These are phyloP conservation scores for Pterocles orientalis DNA, from an alignment of 2,113 vertebrate genomes.

Conservation along the genomic window DNA sequence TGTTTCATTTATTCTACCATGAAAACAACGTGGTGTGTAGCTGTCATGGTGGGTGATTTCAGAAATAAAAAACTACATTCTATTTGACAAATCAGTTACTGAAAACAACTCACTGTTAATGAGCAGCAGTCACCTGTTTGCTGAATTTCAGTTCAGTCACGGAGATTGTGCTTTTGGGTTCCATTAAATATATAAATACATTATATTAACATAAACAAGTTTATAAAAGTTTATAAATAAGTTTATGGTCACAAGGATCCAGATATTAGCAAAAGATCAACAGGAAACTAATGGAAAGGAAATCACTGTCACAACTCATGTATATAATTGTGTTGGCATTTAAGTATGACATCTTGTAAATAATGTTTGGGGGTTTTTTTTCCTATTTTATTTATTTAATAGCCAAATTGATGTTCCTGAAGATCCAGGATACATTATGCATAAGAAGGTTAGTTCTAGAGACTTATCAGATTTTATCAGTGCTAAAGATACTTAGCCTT, in stretches of 20 bases:
- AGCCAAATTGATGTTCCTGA: neutral
- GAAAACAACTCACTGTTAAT: neutral
- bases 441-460: neutral
- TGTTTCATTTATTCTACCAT: neutral
- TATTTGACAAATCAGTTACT: neutral
- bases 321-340: neutral
- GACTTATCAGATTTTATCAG: neutral
- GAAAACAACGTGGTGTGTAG: neutral
- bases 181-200: neutral
- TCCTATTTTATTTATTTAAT: neutral
- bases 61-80: neutral
- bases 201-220: neutral
- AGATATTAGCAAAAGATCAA: neutral
- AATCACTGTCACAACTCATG: neutral
- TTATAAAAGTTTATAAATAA: neutral
- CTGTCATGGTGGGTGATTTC: neutral
- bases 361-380: accelerated
- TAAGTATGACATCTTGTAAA: neutral
- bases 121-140: neutral
- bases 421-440: neutral
- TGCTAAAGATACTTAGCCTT: neutral
- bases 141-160: neutral
- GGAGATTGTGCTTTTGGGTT: neutral
- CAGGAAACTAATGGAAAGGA: neutral
- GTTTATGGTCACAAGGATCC: neutral